Evolutionary conservation across 2,113 vertebrate species (phyloP), one percentile per base, ranked within the genome.

Genomic region (Chroicocephalus ridibundus): DNA sequence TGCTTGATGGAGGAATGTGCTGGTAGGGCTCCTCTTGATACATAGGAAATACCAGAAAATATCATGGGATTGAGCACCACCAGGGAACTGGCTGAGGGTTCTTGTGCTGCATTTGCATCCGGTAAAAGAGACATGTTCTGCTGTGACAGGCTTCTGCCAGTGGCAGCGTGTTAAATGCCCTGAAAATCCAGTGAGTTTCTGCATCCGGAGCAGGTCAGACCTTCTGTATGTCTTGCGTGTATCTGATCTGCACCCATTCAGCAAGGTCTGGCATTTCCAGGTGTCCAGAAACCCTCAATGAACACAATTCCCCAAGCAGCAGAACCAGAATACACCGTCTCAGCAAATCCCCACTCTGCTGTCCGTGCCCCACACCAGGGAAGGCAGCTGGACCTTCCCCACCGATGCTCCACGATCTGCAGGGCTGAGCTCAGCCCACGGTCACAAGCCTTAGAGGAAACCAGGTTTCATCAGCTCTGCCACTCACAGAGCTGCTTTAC

Each of bases 381-480:
- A 13, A 81, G 38, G 42, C 21, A 64, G 15, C 8, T 31, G 8
- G 2, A 1, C 7, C 11, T 3, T 86, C 62, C 36, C 72, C 42
- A 36, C 0, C 4, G 84, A 49, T 36, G 24, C 52, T 65, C 62
- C 13, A 0, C 1, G 2, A 29, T n/a, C 68, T 3, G 0, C 7
- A 14, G 34, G 38, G 52, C 70, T 86, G 58, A 83, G 34, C 58
- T 80, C 83, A 93, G 32, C 74, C 65, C 44, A 46, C 1, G 5
- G 22, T 4, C 93, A 87, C 44, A 90, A 55, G 86, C 34, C 76
- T 58, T 46, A 38, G 21, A 74, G 31, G 16, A 85, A 95, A 80
- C 9, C 19, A 29, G 44, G 75, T 88, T 92, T 86, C 82, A 77
- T 58, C 92, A 92, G 70, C 82, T 69, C 61, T 25, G 12, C 60